Conservation (phyloP, 64 coral and sea anemone genomes). For the Trachythela sp. region DNA sequence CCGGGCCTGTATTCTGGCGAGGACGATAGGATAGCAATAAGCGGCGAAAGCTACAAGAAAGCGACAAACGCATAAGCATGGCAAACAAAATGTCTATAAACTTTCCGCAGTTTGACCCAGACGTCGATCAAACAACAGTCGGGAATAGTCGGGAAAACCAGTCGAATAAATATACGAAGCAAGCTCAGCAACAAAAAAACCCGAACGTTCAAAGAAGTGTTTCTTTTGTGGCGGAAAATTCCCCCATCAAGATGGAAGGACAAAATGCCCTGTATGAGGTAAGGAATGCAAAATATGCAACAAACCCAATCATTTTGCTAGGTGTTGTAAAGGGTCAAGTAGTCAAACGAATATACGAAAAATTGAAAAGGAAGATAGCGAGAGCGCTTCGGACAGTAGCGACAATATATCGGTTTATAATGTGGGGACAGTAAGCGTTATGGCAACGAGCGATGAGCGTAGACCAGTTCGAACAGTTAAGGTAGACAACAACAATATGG, state of each 20-base stretch:
- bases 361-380: not conserved
- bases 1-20: too few relatives aligned
- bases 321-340: not conserved
- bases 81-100: not conserved
- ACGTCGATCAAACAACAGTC: not conserved
- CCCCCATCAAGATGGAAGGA: too few relatives aligned
- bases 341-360: not conserved
- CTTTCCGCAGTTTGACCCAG: not conserved
- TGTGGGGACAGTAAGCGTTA: not conserved
- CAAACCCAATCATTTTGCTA: constrained; percentile 26
- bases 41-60: too few relatives aligned
- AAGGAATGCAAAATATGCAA: constrained; percentile 21
- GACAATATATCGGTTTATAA: not conserved
- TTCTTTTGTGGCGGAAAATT: constrained; percentile 28
- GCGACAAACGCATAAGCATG: too few relatives aligned
- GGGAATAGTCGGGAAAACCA: not conserved
- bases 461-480: constrained; percentile 18
- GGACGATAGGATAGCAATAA: too few relatives aligned
- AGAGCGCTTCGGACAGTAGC: constrained; percentile 27
- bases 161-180: not conserved
- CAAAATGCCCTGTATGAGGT: too few relatives aligned
- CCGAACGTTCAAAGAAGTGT: not conserved
- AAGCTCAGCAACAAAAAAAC: not conserved
- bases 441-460: not conserved
- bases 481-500: not conserved